Percentiles rank a stretch among this genome's conserved stretches.
Conservation (phyloP, 2,113 vertebrate species). For the Microcebus murinus region DNA sequence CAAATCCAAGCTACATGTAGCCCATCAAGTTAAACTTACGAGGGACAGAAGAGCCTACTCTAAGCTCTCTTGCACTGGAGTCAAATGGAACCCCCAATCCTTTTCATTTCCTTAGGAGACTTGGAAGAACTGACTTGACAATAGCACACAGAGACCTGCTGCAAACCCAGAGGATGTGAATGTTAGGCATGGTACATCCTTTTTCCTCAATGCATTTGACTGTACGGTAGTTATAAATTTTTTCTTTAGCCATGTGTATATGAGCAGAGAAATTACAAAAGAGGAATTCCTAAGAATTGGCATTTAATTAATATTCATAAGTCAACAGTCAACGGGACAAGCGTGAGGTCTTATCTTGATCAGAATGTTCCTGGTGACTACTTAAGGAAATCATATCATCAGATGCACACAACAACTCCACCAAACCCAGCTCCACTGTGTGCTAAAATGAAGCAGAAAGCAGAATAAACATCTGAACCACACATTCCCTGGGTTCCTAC, state of each 20-base stretch:
- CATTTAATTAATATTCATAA: neutral
- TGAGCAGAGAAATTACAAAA: neutral
- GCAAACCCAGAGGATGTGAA: neutral
- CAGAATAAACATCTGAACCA: neutral
- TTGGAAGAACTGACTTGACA: neutral
- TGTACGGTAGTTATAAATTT: neutral
- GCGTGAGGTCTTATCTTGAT: neutral
- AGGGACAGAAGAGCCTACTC: neutral
- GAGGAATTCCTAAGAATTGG: neutral
- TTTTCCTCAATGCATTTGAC: neutral
- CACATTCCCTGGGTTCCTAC: neutral
- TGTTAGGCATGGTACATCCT: too few relatives aligned
- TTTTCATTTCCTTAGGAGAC: neutral
- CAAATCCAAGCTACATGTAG: neutral
- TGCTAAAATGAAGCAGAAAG: neutral
- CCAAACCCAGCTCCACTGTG: too few relatives aligned
- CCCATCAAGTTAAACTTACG: neutral
- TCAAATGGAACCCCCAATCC: neutral
- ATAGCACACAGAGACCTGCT: neutral
- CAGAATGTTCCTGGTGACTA: neutral
- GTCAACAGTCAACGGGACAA: neutral
- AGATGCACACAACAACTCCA: fast-evolving
- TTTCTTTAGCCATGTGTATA: neutral
- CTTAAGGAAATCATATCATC: too few relatives aligned
- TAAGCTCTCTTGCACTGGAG: neutral